phyloP scores from a whole-genome alignment of 2,113 vertebrate genomes.

The Eurypyga helias region DNA sequence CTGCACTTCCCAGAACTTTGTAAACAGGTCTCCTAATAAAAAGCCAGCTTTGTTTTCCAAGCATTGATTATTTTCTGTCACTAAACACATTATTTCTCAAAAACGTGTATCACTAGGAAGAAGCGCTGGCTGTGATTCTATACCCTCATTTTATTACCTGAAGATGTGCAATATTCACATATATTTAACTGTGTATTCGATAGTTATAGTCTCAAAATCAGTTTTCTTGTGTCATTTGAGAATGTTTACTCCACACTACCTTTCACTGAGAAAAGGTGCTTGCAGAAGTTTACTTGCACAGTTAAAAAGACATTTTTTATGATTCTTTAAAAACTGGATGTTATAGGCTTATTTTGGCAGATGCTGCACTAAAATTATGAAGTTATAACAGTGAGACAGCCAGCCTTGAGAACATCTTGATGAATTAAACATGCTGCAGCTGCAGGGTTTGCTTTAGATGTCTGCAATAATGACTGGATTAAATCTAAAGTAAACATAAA shows the following conservation, averaged over 20 bases:
- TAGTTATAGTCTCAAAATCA: not conserved
- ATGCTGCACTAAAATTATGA: constrained; percentile 61
- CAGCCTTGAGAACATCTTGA: constrained; percentile 62
- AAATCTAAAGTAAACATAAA: constrained; percentile 66
- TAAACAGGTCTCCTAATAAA: not conserved
- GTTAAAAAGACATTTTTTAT: constrained; percentile 26
- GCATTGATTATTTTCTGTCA: not conserved
- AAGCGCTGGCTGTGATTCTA: not conserved
- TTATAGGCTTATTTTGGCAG: constrained; percentile 63
- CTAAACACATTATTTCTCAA: not conserved
- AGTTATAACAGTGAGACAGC: constrained; percentile 47
- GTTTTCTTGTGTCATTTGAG: not conserved
- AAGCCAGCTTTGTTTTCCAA: not conserved
- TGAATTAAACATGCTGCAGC: constrained; percentile 77
- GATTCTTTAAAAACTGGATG: constrained; percentile 46
- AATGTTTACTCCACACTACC: not conserved
- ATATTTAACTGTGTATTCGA: not conserved
- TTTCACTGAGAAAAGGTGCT: not conserved
- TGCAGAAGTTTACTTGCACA: constrained; percentile 23
- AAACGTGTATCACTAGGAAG: not conserved
- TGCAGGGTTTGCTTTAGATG: constrained; percentile 68
- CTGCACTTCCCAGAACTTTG: not conserved
- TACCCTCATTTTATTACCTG: not conserved
- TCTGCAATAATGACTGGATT: constrained; percentile 63
- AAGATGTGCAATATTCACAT: not conserved